These are phyloP conservation scores for Clarias fuscus DNA, from an alignment of 2,797 vertebrate genomes.

Conservation along the genomic window DNA sequence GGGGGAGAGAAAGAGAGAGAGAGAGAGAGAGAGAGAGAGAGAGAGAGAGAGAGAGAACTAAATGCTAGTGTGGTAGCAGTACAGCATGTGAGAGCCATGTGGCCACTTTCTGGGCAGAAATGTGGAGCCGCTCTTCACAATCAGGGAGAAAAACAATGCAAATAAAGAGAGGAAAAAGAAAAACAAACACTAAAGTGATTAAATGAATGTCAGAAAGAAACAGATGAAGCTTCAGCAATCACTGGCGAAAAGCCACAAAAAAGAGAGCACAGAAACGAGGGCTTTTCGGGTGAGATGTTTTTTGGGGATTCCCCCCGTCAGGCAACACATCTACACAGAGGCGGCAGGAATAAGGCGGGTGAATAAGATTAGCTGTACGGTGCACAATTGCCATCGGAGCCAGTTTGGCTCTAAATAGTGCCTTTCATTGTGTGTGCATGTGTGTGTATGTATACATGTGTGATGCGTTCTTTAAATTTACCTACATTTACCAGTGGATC, in stretches of 20 bases:
- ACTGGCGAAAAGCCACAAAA: slow-evolving; percentile 13
- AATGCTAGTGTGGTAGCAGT: slow-evolving; percentile 13
- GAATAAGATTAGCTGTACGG: slow-evolving; percentile 41
- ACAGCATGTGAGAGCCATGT: background rate
- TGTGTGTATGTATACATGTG: background rate
- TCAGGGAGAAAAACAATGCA: background rate
- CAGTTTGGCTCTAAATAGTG: slow-evolving; percentile 51
- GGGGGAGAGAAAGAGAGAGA: background rate
- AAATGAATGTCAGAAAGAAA: slow-evolving; percentile 2
- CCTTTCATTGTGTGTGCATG: slow-evolving; percentile 45
- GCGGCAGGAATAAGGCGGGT: background rate
- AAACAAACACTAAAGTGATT: slow-evolving; percentile 18
- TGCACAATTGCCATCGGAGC: slow-evolving; percentile 45
- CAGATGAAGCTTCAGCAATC: background rate
- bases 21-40: background rate
- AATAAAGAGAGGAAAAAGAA: slow-evolving; percentile 15
- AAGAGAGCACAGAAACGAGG: slow-evolving; percentile 6
- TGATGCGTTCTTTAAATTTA: slow-evolving; percentile 9
- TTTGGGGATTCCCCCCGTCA: slow-evolving; percentile 10
- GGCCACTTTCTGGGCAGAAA: slow-evolving; percentile 12
- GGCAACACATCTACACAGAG: slow-evolving; percentile 10
- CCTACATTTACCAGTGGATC: slow-evolving; percentile 34
- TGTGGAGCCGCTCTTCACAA: slow-evolving; percentile 23
- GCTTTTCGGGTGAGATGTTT: slow-evolving; percentile 12
- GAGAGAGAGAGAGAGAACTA: background rate